A percentile compares a stretch with the other conserved stretches of the same genome.
Evolutionary conservation across 2,888 invertebrate genomes (phyloP).

Genomic region (Pseudococcus longispinus): DNA sequence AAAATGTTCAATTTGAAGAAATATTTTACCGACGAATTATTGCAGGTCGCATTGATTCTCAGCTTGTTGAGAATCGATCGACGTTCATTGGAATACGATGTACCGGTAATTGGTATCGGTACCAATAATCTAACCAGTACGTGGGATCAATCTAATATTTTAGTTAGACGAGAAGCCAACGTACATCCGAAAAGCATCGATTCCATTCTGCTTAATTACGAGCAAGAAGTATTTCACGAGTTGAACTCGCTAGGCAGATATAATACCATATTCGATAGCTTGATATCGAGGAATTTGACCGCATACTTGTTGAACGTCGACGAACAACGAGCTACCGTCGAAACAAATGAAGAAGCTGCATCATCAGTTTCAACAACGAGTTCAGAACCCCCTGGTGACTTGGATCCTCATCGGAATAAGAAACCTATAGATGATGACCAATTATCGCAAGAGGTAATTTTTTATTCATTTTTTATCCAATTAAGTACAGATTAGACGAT

Average conservation of each 20-base stretch:
- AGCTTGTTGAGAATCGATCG: constrained; percentile 81
- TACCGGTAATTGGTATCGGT: constrained; percentile 66
- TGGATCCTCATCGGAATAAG: not conserved
- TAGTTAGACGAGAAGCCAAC: constrained; percentile 59
- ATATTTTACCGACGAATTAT: constrained; percentile 79
- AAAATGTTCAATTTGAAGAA: constrained; percentile 83
- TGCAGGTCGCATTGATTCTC: constrained; percentile 81
- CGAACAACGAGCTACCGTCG: constrained; percentile 45
- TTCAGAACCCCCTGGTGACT: constrained; percentile 42
- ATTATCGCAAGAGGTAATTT: constrained; percentile 45
- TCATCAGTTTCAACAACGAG: constrained; percentile 38
- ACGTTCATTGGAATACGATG: constrained; percentile 62
- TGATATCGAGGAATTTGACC: constrained; percentile 65
- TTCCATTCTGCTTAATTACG: constrained; percentile 74
- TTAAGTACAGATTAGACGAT: not conserved
- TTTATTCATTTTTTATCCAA: not conserved
- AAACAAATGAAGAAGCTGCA: constrained; percentile 26
- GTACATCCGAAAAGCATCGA: constrained; percentile 78
- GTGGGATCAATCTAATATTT: constrained; percentile 69
- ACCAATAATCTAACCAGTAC: constrained; percentile 62
- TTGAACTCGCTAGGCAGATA: constrained; percentile 75
- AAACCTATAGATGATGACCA: constrained; percentile 35
- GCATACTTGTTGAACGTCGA: constrained; percentile 71
- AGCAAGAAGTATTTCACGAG: constrained; percentile 76
- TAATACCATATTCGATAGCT: constrained; percentile 61